Base-by-base conservation (phyloP, 2,113 vertebrate genomes). In the Ceuthmochares aereus region DNA sequence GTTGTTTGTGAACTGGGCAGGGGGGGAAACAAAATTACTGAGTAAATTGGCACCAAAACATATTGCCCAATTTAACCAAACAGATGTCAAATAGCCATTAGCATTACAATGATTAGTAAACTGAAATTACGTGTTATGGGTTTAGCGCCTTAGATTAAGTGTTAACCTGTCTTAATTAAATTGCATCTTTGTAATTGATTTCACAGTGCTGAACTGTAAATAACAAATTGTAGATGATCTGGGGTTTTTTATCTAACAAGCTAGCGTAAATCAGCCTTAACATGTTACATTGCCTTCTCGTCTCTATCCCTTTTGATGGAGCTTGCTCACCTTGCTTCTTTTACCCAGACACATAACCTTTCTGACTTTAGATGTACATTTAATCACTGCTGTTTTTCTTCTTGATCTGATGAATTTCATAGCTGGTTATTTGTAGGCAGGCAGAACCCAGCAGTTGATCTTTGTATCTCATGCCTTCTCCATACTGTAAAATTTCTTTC, bases 161-260 rank as follows among this genome's bases (percentile, higher is more conserved):
- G 13, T 93, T 96, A 97, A 97, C 96, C 96, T 97, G 95, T 76
- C 89, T 92, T 96, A 96, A 97, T 97, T 97, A 95, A 90, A 96
- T 86, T 80, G 91, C 90, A 54, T 89, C 95, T 79, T 68, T 8
- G 68, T 94, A 97, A 97, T 96, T 96, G 97, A 97, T 96, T 97
- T 70, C 81, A 73, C 66, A 29, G 90, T 58, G 43, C 82, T 90
- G 91, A 94, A 64, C 86, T 91, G 95, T 97, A 93, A 97, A 95
- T 92, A 96, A 96, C 68, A 79, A 85, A 86, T 21, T 77, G 86
- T 88, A 89, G 93, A 93, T 68, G 90, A 92, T 89, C 56, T 80
- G 80, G 40, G 40, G 3, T 32, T 52, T 90, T 89, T 89, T 59
- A 92, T 93, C 87, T n/a, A 83, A 21, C 36, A 23, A 29, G 85